Base-by-base conservation (phyloP, 2,888 invertebrate genomes). In the Harmothoe impar region DNA sequence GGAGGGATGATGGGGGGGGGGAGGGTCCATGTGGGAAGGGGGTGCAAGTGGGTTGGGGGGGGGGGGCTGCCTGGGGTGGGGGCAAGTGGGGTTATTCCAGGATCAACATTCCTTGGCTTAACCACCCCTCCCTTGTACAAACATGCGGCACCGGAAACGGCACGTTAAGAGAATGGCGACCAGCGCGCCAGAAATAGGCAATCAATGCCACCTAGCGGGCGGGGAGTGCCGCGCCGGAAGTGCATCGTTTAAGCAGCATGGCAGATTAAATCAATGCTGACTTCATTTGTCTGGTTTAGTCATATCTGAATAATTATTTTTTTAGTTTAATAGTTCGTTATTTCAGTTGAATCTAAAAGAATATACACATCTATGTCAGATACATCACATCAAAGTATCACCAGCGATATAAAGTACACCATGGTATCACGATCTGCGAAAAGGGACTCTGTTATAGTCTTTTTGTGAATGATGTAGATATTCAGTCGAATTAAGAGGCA, bases 111-210 rank as follows among this genome's bases (percentile, higher is more conserved):
- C 29, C 72, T 29, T 29, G 25, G n/a, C 72, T 29, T 72, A 72
- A 29, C 72, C 31, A 25, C 25, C 29, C 25, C 29, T 5, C 29
- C 72, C 29, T 25, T n/a, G 31, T 29, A 29, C 72, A 72, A 72
- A 72, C 29, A 72, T 25, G 12, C 31, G 5, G 15, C 72, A 17
- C 29, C 72, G 72, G 72, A 72, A 84, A 51, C 51, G 25, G 15
- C 43, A 23, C 84, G 43, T 84, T 84, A 84, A 84, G 43, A 84
- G 84, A 84, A 84, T 84, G 51, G 84, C 43, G 1, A n/a, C 43
- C n/a, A 84, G 43, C 35, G n/a, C 43, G 23, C 84, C 84, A 35
- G 84, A 84, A 84, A 84, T 84, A 84, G 84, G 84, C 84, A 84
- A 84, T 84, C 84, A 51, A 84, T 84, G 84, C 43, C 84, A 51